These are phyloP conservation scores for Leptinotarsa defecta DNA, from an alignment of 1,140 invertebrate species.

Conservation along the genomic window DNA sequence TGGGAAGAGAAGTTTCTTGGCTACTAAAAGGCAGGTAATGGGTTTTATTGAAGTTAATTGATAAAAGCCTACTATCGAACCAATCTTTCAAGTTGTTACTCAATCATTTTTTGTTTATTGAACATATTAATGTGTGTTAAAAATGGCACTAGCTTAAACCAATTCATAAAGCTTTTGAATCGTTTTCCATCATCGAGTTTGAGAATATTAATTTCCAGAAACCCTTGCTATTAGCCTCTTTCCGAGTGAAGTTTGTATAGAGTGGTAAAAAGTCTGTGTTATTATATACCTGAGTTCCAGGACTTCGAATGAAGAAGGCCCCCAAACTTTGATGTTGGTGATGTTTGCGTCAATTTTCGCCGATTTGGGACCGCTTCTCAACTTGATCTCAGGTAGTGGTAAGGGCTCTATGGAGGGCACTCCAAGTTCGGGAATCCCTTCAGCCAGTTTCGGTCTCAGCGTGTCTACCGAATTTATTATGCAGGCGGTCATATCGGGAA, in stretches of 20 bases:
- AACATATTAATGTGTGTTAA: too few species aligned
- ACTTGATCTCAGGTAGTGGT: conserved; percentile 59
- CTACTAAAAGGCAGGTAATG: too few species aligned
- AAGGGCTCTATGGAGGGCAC: conserved; percentile 70
- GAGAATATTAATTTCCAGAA: background rate
- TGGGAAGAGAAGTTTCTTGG: too few species aligned
- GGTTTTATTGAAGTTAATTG: too few species aligned
- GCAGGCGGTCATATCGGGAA: conserved; percentile 67
- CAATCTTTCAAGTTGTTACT: too few species aligned
- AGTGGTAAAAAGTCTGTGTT: too few species aligned
- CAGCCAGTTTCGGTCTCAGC: conserved; percentile 62
- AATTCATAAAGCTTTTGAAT: too few species aligned
- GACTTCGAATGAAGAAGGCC: conserved; percentile 48
- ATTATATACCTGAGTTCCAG: conserved; percentile 44
- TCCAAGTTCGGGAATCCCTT: conserved; percentile 70
- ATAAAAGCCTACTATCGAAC: too few species aligned
- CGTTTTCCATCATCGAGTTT: background rate
- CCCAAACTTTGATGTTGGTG: conserved; percentile 50
- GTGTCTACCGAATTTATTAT: conserved; percentile 68
- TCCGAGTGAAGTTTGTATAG: background rate
- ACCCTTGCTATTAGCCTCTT: background rate
- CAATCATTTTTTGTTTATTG: too few species aligned
- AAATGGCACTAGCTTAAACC: too few species aligned
- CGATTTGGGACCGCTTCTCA: conserved; percentile 46
- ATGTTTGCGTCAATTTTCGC: conserved; percentile 51